phyloP scores from a whole-genome alignment of 2,888 invertebrate genomes.

The Autographa pulchrina region DNA sequence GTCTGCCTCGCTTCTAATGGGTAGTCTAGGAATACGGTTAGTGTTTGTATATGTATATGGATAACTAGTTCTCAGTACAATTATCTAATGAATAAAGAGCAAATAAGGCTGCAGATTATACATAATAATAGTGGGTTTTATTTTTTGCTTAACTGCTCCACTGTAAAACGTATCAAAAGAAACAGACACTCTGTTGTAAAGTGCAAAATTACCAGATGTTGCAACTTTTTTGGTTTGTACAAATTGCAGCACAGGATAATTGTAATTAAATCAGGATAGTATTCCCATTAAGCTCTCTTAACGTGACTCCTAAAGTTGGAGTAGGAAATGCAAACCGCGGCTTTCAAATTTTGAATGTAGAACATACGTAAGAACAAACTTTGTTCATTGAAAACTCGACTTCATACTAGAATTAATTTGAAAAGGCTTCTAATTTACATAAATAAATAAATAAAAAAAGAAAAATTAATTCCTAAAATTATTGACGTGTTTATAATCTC shows the following conservation, averaged over 20 bases:
- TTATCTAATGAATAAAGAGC: neutral
- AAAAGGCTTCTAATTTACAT: conserved; percentile 16
- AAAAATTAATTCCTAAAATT: conserved; percentile 9
- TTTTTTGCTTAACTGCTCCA: too few species aligned
- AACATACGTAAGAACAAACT: conserved; percentile 30
- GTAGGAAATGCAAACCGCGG: conserved; percentile 23
- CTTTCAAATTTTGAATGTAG: conserved; percentile 21
- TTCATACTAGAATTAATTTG: conserved; percentile 18
- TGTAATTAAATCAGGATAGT: neutral
- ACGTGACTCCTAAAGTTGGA: neutral
- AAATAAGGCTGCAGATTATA: too few species aligned
- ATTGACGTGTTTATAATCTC: conserved; percentile 24
- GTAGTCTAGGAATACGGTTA: neutral
- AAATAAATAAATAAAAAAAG: neutral
- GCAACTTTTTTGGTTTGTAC: neutral
- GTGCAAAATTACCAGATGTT: too few species aligned
- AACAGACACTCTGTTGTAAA: too few species aligned
- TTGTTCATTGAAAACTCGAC: conserved; percentile 45
- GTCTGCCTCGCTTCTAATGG: conserved; percentile 28
- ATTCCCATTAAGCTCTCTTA: neutral
- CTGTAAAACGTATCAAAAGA: too few species aligned
- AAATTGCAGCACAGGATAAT: neutral
- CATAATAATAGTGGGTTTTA: too few species aligned
- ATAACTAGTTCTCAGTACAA: neutral
- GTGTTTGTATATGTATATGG: neutral